phyloP scores from a whole-genome alignment of 2,888 invertebrate species.

The Bellardia bayeri region DNA sequence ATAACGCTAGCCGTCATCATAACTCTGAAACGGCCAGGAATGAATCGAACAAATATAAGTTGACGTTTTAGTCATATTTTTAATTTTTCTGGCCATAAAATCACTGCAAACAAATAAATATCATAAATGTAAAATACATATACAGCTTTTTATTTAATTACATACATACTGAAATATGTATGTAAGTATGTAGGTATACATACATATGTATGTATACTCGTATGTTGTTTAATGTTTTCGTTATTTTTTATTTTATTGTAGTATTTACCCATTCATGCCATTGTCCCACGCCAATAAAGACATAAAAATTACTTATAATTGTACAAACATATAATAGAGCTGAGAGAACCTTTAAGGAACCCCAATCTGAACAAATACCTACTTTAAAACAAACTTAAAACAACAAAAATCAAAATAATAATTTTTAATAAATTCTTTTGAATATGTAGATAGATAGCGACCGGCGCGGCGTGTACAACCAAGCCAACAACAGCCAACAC shows the following conservation, averaged over 20 bases:
- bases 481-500: background rate
- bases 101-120: conserved; percentile 59
- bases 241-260: conserved; percentile 36
- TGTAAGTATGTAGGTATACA: background rate
- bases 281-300: conserved; percentile 79
- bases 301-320: conserved; percentile 51
- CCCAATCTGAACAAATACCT: conserved; percentile 32
- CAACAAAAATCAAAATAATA: conserved; percentile 47
- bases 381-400: conserved; percentile 22
- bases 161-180: background rate
- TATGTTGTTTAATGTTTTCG: conserved; percentile 38
- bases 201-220: no score
- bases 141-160: conserved; percentile 47
- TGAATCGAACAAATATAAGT: conserved; percentile 26
- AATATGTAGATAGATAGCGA: conserved; percentile 32
- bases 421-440: conserved; percentile 52
- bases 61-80: conserved; percentile 30
- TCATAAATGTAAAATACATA: conserved; percentile 58
- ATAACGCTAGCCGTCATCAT: conserved; percentile 10
- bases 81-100: conserved; percentile 54
- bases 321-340: background rate
- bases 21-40: conserved; percentile 5
- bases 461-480: background rate
- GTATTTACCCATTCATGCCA: conserved; percentile 69
- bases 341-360: conserved; percentile 29